Evolutionary conservation across 2,113 vertebrate genomes (phyloP), one percentile per base, ranked within the genome.

Genomic region (Helogale parvula): DNA sequence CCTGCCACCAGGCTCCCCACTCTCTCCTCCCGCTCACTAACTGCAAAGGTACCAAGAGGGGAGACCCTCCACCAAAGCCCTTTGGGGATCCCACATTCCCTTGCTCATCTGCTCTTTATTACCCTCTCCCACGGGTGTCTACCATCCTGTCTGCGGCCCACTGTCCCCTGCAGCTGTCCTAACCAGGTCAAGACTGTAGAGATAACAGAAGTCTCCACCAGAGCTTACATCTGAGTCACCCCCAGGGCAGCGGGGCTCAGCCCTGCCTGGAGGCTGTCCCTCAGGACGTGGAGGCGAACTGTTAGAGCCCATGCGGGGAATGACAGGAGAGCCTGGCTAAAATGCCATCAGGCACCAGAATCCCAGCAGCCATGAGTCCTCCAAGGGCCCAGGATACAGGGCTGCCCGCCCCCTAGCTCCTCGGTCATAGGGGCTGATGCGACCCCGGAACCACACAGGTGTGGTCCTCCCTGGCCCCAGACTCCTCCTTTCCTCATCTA

Each of bases 1-100:
- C 33, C 71, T 25, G 52, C 4, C 4, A 10, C 35, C 9, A 33
- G 11, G 7, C n/a, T 13, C 2, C 23, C 14, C 11, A 19, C 0
- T 17, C 2, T 13, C 2, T 27, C 12, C 65, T 92, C 47, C 57
- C 23, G 35, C n/a, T 27, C 27, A 5, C 0, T 7, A 47, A n/a
- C 35, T 35, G 14, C 31, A 63, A 60, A 71, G 63, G 19, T 41
- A 29, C 14, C 54, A 33, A 35, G 41, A 57, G 25, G 33, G 76
- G 63, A 57, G 15, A 5, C 38, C 38, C 65, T 80, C 60, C 10
- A 47, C 33, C 16, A 60, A 41, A 38, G 14, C 52, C n/a, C 54
- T 54, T 0, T 57, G 80, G 50, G 54, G 17, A 2, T 3, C 31
- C 81, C 23, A 15, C 13, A 12, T 45, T 27, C 74, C 65, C 13